These are phyloP conservation scores for Notarius quadriscutis DNA, from an alignment of 2,113 vertebrate species.

Conservation along the genomic window DNA sequence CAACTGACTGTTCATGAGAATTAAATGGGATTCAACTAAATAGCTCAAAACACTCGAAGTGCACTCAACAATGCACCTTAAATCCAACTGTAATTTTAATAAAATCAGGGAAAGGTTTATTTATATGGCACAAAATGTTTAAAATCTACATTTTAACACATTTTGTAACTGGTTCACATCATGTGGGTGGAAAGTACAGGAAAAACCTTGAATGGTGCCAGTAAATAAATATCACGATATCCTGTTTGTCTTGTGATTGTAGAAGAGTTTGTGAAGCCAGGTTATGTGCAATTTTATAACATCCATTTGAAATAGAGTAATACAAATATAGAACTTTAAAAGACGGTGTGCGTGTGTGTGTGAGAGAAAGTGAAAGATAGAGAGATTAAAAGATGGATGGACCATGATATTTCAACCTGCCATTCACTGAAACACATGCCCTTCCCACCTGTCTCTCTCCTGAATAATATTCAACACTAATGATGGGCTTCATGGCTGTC, in stretches of 20 bases:
- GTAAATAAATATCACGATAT: neutral
- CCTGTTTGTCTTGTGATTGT: neutral
- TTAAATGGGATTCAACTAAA: neutral
- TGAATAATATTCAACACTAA: neutral
- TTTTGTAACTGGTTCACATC: neutral
- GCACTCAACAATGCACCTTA: neutral
- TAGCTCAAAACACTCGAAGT: neutral
- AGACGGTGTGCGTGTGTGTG: neutral
- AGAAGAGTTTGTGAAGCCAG: neutral
- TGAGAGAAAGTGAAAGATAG: neutral
- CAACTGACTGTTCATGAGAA: neutral
- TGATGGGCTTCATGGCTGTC: neutral
- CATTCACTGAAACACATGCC: neutral
- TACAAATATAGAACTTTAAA: neutral
- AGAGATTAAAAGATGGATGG: neutral
- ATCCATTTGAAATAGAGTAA: neutral
- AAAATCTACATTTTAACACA: neutral
- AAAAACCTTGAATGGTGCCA: neutral
- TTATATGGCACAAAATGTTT: neutral
- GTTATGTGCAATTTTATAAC: neutral
- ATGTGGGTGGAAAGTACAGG: neutral
- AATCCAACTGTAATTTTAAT: neutral
- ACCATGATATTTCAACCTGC: slow-evolving; percentile 4
- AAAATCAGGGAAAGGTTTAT: neutral
- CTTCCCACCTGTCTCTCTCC: slow-evolving; percentile 10